These are phyloP conservation scores for Ptychoptera contaminata DNA, from an alignment of 2,888 invertebrate species.

Conservation along the genomic window DNA sequence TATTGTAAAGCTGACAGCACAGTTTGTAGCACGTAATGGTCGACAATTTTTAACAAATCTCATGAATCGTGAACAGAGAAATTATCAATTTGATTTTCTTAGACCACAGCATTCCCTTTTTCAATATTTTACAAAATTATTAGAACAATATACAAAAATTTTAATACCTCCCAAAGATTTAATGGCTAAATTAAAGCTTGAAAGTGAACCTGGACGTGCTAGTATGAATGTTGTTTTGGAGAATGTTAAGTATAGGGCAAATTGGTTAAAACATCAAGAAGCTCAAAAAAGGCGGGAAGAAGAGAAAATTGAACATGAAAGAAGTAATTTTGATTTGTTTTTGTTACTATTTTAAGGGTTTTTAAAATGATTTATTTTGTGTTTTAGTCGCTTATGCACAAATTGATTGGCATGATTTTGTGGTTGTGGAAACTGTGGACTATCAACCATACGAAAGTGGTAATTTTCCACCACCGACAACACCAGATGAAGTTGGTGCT, in stretches of 20 bases:
- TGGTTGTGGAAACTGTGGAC: conserved; percentile 98
- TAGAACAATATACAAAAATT: conserved; percentile 98
- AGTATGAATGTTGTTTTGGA: conserved; percentile 50
- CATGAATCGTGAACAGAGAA: conserved; percentile 96
- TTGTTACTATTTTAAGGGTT: background rate
- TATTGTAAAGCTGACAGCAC: conserved; percentile 93
- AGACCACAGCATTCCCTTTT: conserved; percentile 97
- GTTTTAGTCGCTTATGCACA: conserved; percentile 75
- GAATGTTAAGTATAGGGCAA: conserved; percentile 85
- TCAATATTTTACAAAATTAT: conserved; percentile 92
- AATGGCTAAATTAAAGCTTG: conserved; percentile 58
- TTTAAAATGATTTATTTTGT: conserved; percentile 2
- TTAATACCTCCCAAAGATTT: conserved; percentile 90
- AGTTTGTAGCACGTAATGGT: conserved; percentile 97
- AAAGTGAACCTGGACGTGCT: conserved; percentile 45
- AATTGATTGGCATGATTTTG: conserved; percentile 99
- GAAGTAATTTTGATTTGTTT: conserved; percentile 34
- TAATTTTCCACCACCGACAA: conserved; percentile 93
- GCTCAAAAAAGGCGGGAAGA: conserved; percentile 85
- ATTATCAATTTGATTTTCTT: conserved; percentile 97
- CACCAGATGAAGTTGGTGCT: conserved; percentile 92
- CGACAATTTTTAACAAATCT: conserved; percentile 93
- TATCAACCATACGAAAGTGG: conserved; percentile 93
- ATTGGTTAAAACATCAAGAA: conserved; percentile 93
- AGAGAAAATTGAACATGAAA: conserved; percentile 86